Base-by-base conservation (phyloP, 2,113 vertebrate species). In the Stegastes partitus region DNA sequence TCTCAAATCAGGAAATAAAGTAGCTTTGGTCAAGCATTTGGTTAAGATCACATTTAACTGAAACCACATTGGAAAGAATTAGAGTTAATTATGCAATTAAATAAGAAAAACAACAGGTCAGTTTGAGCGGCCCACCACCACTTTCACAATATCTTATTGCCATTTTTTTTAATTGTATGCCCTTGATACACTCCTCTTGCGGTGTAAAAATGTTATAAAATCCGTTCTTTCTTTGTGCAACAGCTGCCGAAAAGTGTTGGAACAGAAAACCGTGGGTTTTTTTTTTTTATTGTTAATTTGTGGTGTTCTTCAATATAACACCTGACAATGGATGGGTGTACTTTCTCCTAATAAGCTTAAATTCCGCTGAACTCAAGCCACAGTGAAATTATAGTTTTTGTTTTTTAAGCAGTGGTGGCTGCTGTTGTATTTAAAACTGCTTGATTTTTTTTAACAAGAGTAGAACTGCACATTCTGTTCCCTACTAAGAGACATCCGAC, bases 91-190 rank as follows among this genome's bases (percentile, higher is more conserved):
- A 59, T 4, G 3, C 65, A 26, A 58, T 84, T 82, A 66, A 82
- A 71, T 39, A 87, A 79, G 49, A 79, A 77, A 63, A 81, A 79
- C 25, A 71, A 65, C 44, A 10, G 47, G 39, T 77, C 59, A 66
- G 31, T 66, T 77, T 76, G 58, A 74, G 54, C 51, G 45, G 1
- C 22, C 21, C 34, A 19, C 28, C 45, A 70, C 2, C 16, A 44
- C 28, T 51, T 65, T 53, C 23, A 66, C 11, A 28, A 51, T 37
- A 42, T 65, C 56, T 56, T 51, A 50, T 21, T 26, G 26, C 18
- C 55, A n/a, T 72, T 76, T 21, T 2, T 23, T 37, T 55, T 37
- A 64, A 50, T n/a, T 65, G 15, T 45, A 15, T 16, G 11, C 42
- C 21, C 16, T 77, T 55, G 0, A 54, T 22, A 47, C 18, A 23